Percentiles rank a stretch among this genome's conserved stretches.
Conservation (phyloP, 2,797 vertebrate genomes). For the Spizella passerina region DNA sequence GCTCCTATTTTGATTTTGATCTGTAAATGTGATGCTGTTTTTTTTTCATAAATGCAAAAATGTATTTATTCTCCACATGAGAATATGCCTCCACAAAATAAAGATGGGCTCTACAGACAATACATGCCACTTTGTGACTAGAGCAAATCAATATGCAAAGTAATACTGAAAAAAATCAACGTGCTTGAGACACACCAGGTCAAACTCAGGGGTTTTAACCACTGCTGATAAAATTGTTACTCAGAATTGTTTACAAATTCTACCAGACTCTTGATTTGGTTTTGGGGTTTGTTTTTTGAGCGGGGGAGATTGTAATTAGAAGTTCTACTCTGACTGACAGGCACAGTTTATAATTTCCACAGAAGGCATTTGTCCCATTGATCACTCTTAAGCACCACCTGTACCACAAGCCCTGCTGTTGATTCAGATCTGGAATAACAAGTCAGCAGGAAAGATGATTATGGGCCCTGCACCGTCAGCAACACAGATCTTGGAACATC, state of each 20-base stretch:
- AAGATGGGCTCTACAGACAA: background rate
- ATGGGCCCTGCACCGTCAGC: background rate
- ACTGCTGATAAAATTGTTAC: background rate
- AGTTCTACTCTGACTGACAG: background rate
- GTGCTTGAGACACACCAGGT: background rate
- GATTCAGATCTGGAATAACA: rapidly evolving
- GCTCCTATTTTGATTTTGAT: background rate
- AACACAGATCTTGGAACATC: background rate
- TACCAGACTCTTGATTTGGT: background rate
- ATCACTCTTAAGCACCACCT: background rate
- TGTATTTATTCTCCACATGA: background rate
- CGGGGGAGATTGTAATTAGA: background rate
- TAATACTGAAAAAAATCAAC: background rate
- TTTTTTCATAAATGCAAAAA: background rate
- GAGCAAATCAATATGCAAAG: background rate
- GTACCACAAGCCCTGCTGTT: background rate
- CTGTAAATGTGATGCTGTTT: background rate
- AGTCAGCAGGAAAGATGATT: background rate
- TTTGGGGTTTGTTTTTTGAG: background rate
- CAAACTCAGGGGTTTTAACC: background rate
- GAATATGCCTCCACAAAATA: background rate
- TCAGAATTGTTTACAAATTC: background rate
- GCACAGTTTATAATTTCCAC: background rate
- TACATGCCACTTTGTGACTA: background rate
- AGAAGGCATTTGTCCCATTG: background rate